These are phyloP conservation scores for Isotomurus palustris DNA, from an alignment of 2,888 invertebrate species.

Conservation along the genomic window DNA sequence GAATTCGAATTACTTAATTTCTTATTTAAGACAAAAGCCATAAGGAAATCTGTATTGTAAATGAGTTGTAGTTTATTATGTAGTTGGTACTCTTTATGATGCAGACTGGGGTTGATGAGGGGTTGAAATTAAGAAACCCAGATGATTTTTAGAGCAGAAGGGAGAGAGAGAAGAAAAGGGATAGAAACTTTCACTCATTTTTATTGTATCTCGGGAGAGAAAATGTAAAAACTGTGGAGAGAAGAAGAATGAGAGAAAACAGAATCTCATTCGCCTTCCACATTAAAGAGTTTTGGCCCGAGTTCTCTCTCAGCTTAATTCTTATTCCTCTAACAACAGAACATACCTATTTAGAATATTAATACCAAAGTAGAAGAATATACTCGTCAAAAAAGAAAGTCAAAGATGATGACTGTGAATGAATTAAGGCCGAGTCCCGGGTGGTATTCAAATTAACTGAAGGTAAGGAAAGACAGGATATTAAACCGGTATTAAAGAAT, in stretches of 20 bases:
- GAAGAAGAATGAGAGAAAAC: too few relatives aligned
- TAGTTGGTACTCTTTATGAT: conserved; percentile 1
- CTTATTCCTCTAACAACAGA: too few relatives aligned
- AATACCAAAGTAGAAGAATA: too few relatives aligned
- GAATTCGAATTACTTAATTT: too few relatives aligned
- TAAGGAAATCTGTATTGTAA: not conserved
- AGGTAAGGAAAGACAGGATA: conserved; percentile 6
- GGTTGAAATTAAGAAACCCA: conserved; percentile 12
- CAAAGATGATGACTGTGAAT: conserved; percentile 4
- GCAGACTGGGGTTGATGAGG: conserved; percentile 13
- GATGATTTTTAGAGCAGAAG: not conserved
- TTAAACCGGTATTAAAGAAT: not conserved
- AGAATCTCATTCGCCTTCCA: too few relatives aligned
- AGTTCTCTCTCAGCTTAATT: too few relatives aligned
- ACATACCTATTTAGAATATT: too few relatives aligned
- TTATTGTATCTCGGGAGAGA: not conserved
- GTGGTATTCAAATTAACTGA: conserved; percentile 15
- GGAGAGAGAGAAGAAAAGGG: conserved; percentile 4
- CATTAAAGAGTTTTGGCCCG: too few relatives aligned
- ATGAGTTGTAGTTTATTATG: conserved; percentile 2
- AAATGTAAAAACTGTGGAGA: not conserved
- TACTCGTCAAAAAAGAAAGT: too few relatives aligned
- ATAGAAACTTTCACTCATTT: conserved; percentile 3
- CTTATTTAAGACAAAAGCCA: conserved; percentile 2
- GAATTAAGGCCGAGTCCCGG: conserved; percentile 11